A percentile compares a stretch with the other conserved stretches of the same genome.
phyloP scores from a whole-genome alignment of 2,888 invertebrate genomes.

The Podotricha telesiphe region DNA sequence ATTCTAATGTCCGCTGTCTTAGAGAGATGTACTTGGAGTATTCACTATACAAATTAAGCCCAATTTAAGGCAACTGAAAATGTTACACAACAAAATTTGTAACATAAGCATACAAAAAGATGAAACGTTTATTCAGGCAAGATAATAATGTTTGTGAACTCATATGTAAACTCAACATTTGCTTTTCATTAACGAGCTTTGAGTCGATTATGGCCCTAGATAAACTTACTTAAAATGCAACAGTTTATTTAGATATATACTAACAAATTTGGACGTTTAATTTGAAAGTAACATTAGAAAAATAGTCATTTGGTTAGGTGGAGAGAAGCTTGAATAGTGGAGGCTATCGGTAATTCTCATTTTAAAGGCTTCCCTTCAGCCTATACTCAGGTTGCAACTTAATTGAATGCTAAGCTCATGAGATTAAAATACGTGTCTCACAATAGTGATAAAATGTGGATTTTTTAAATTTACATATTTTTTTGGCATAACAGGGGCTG shows the following conservation, averaged over 20 bases:
- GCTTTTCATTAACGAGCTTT: slow-evolving; percentile 36
- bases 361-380: too few species aligned
- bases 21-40: neutral
- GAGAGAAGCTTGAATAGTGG: neutral
- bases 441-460: too few species aligned
- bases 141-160: slow-evolving; percentile 34
- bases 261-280: neutral
- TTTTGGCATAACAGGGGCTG: too few species aligned
- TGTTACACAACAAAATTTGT: slow-evolving; percentile 5
- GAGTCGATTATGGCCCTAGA: slow-evolving; percentile 31
- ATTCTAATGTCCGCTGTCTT: neutral
- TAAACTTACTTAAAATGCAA: slow-evolving; percentile 38
- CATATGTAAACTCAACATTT: slow-evolving; percentile 38
- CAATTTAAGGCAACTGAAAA: slow-evolving; percentile 2
- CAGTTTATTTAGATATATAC: slow-evolving; percentile 28
- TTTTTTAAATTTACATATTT: too few species aligned
- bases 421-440: too few species aligned
- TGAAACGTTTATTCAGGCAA: slow-evolving; percentile 26
- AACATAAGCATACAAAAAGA: slow-evolving; percentile 21
- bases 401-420: too few species aligned
- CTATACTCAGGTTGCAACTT: too few species aligned
- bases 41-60: neutral
- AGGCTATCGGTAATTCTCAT: too few species aligned
- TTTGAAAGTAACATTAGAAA: neutral
- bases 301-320: neutral